Conservation (phyloP, 2,888 invertebrate genomes). For the Polydesmus complanatus region DNA sequence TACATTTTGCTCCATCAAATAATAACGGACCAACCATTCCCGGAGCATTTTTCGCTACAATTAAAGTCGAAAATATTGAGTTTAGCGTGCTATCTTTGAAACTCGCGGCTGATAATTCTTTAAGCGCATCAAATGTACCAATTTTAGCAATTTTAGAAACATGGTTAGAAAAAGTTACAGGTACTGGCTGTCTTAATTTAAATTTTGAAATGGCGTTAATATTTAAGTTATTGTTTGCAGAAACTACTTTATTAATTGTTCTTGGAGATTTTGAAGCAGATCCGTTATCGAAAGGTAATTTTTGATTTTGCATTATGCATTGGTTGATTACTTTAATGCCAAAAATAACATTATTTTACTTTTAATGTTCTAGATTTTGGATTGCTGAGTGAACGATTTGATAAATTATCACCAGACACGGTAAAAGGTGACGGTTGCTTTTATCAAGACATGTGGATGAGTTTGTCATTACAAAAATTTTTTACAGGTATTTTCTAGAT, state of each 20-base stretch:
- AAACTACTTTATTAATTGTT: not conserved
- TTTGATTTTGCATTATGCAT: too few species aligned
- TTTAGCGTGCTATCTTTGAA: constrained; percentile 1
- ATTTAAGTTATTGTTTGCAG: not conserved
- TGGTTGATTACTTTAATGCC: too few species aligned
- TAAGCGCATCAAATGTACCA: not conserved
- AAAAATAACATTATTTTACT: not conserved
- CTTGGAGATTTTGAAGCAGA: constrained; percentile 4
- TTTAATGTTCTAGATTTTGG: not conserved
- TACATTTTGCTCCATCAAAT: constrained; percentile 2
- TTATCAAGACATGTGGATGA: constrained; percentile 33
- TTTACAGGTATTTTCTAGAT: constrained; percentile 18
- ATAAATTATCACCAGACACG: not conserved
- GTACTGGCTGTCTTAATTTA: not conserved
- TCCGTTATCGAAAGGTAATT: constrained; percentile 2
- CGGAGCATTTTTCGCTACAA: constrained; percentile 22
- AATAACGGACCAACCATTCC: constrained; percentile 10
- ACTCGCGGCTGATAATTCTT: not conserved
- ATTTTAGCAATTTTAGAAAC: not conserved
- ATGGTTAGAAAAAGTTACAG: constrained; percentile 5
- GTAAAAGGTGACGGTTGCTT: too few species aligned
- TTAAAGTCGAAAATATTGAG: not conserved
- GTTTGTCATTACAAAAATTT: constrained; percentile 21
- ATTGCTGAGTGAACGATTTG: not conserved
- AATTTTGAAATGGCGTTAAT: not conserved